These are phyloP conservation scores for Colius striatus DNA, from an alignment of 2,113 vertebrate species.

Conservation along the genomic window DNA sequence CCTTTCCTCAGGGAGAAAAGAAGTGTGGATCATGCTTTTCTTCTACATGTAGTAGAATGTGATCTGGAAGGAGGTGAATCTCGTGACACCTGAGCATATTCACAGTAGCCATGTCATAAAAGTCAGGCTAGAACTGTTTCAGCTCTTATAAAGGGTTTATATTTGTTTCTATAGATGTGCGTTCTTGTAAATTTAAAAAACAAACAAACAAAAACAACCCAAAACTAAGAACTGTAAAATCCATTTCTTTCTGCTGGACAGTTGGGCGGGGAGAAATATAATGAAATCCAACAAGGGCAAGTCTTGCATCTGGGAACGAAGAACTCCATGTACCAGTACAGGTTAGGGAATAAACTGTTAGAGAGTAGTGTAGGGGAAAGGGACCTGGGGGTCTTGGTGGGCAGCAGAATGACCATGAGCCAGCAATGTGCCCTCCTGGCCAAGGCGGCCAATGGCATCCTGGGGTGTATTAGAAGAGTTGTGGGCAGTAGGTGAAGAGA, in stretches of 20 bases:
- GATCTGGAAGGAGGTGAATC: not conserved
- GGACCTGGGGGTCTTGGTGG: too few species aligned
- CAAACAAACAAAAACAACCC: not conserved
- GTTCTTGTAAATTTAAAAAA: not conserved
- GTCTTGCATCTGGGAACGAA: too few species aligned
- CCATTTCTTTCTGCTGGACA: not conserved
- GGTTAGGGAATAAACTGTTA: too few species aligned
- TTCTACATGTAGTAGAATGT: not conserved
- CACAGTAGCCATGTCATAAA: not conserved
- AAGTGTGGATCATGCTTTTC: rapidly evolving
- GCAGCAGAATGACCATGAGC: too few species aligned
- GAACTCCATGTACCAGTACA: too few species aligned
- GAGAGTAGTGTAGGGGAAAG: too few species aligned
- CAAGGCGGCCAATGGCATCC: too few species aligned
- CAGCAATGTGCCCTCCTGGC: too few species aligned
- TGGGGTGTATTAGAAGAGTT: too few species aligned
- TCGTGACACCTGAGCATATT: not conserved
- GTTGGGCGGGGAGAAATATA: too few species aligned
- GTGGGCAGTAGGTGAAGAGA: too few species aligned
- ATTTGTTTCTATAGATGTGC: not conserved
- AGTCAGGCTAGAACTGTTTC: not conserved
- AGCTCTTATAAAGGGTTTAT: not conserved
- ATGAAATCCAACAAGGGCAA: too few species aligned
- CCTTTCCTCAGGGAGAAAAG: not conserved
- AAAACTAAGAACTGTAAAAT: not conserved